A percentile compares a stretch with the other conserved stretches of the same genome.
Evolutionary conservation across 1,140 invertebrate genomes (phyloP).

Genomic region (Neodiprion virginianus): DNA sequence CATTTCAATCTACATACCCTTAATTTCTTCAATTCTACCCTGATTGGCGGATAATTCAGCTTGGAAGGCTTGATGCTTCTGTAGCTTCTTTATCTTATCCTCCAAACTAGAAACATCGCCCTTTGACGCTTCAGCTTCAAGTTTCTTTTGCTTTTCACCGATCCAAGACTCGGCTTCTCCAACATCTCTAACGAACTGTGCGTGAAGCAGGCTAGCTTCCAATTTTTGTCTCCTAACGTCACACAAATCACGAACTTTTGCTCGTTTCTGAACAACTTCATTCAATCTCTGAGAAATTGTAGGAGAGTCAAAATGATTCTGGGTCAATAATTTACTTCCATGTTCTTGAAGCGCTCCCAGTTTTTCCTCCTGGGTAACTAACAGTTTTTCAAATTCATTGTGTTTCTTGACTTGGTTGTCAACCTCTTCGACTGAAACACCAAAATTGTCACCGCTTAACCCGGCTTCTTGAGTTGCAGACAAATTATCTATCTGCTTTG

Average conservation of each 20-base stretch:
- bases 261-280: slow-evolving; percentile 75
- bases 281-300: slow-evolving; percentile 78
- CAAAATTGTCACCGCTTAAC: slow-evolving; percentile 66
- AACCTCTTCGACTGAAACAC: slow-evolving; percentile 84
- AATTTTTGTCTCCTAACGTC: slow-evolving; percentile 70
- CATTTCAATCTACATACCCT: slow-evolving; percentile 59
- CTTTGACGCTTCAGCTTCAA: slow-evolving; percentile 75
- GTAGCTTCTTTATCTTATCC: slow-evolving; percentile 94
- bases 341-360: slow-evolving; percentile 83
- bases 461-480: slow-evolving; percentile 88
- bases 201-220: slow-evolving; percentile 82
- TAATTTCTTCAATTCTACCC: slow-evolving; percentile 84
- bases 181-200: slow-evolving; percentile 90
- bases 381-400: slow-evolving; percentile 87
- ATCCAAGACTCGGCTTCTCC: slow-evolving; percentile 92
- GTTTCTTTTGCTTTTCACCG: slow-evolving; percentile 89
- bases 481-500: slow-evolving; percentile 90
- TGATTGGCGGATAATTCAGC: slow-evolving; percentile 92
- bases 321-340: slow-evolving; percentile 85
- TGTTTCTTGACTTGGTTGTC: slow-evolving; percentile 87
- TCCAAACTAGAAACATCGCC: slow-evolving; percentile 79
- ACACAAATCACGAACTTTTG: slow-evolving; percentile 74
- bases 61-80: slow-evolving; percentile 98
- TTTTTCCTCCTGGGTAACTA: slow-evolving; percentile 88
- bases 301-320: slow-evolving; percentile 93